A percentile compares a stretch with the other conserved stretches of the same genome.
These are phyloP conservation scores for Gallinago nigripennis DNA, from an alignment of 2,797 vertebrate genomes.

Conservation along the genomic window DNA sequence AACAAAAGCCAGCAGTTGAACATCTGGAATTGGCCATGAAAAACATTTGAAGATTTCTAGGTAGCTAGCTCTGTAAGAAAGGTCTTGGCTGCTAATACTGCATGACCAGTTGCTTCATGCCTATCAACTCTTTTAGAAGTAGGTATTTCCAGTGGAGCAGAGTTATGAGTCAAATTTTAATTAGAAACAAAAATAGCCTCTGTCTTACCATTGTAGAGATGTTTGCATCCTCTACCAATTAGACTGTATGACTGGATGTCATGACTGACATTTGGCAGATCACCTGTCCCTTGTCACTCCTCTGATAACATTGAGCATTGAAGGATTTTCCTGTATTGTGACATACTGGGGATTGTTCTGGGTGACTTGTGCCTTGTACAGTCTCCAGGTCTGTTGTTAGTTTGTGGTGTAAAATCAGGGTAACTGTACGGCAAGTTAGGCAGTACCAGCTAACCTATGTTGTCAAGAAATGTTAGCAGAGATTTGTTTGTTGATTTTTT, in stretches of 20 bases:
- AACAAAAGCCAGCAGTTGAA: background rate
- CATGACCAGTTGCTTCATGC: background rate
- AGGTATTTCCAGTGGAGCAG: background rate
- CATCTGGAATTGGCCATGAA: background rate
- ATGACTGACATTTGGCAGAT: background rate
- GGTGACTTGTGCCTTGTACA: background rate
- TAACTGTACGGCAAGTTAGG: background rate
- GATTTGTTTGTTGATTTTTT: background rate
- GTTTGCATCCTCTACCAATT: background rate
- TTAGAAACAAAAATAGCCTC: background rate
- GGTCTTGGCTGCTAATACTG: background rate
- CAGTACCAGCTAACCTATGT: background rate
- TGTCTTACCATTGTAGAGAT: background rate
- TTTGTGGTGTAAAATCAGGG: background rate
- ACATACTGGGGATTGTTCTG: background rate
- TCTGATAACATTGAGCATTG: background rate
- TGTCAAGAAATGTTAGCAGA: background rate
- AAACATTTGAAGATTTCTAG: background rate
- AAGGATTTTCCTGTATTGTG: background rate
- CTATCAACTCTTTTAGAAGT: background rate
- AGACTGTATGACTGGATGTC: background rate
- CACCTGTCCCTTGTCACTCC: background rate
- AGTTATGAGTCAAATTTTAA: background rate
- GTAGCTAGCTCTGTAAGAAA: background rate
- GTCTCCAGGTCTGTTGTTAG: background rate